A percentile compares a stretch with the other conserved stretches of the same genome.
Conservation (phyloP, 1,140 invertebrate species). For the Nasonia vitripennis region DNA sequence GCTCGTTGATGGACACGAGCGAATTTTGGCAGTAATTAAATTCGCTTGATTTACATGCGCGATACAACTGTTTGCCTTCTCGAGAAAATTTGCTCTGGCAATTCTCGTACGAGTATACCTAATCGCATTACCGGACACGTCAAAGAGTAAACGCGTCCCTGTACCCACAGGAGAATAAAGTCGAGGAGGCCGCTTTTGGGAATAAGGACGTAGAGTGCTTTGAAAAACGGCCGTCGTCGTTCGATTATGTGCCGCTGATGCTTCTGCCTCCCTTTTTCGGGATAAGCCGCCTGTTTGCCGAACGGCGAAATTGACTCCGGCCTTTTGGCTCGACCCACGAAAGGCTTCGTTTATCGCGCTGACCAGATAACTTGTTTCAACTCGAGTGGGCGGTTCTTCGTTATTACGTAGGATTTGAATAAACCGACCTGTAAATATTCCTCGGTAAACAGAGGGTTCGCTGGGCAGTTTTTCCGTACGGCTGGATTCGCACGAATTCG, state of each 20-base stretch:
- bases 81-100: too few relatives aligned
- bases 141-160: neutral
- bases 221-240: neutral
- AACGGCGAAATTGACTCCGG: neutral
- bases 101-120: neutral
- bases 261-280: neutral
- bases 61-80: too few relatives aligned
- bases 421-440: neutral
- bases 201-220: neutral
- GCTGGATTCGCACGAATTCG: too few relatives aligned
- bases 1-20: too few relatives aligned
- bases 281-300: constrained; percentile 6
- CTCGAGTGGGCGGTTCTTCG: too few relatives aligned
- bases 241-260: neutral
- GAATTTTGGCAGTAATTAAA: too few relatives aligned
- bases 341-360: too few relatives aligned
- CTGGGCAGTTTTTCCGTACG: too few relatives aligned
- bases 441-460: neutral
- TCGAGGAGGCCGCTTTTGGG: neutral
- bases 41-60: too few relatives aligned
- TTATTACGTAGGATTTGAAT: neutral
- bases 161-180: neutral
- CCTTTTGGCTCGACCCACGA: neutral
- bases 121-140: constrained; percentile 14
- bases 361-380: too few relatives aligned